Evolutionary conservation across 2,888 invertebrate genomes (phyloP), one percentile per base, ranked within the genome.

Genomic region (Beris morrisii): DNA sequence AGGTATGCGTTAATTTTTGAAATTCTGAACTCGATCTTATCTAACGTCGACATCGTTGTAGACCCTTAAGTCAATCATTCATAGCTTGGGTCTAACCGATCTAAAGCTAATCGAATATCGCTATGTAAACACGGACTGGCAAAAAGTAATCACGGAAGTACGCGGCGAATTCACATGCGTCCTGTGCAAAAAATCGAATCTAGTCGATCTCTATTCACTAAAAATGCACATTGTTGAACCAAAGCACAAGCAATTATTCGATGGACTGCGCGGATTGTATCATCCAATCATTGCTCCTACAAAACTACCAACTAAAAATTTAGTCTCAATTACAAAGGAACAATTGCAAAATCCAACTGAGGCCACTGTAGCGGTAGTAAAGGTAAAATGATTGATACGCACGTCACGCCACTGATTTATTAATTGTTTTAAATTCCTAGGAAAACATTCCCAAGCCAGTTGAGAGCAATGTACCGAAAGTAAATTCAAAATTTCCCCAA

Each of bases 41-140:
- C 22, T 22, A 3, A 22, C 22, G 22, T 22, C 22, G 22, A 22
- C 22, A 22, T 22, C 22, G 22, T 54, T 31, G 1, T 12, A 67
- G 67, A 45, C 28, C 3, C 52, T 67, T 4, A 63, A 56, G 6
- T 52, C 56, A 11, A 45, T 28, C 32, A 52, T 67, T n/a, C 15
- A 7, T 12, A 67, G 45, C 9, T 28, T 67, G 53, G n/a, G 9
- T 13, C 5, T 38, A 9, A 15, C 31, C 11, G 67, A 67, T 30
- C 44, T 67, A 7, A 54, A 58, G 45, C 4, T 48, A 38, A 52
- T 67, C 31, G 64, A 67, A 53, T 67, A 45, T 48, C 50, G 64
- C 5, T 50, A 13, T 53, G 57, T 48, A 2, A 57, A 67, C 43
- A 45, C 64, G 4, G 54, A 64, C 22, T 67, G 58, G 57, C 4